A percentile compares a stretch with the other conserved stretches of the same genome.
Evolutionary conservation across 2,113 vertebrate genomes (phyloP).

Genomic region (Campylomormyrus tamandua): DNA sequence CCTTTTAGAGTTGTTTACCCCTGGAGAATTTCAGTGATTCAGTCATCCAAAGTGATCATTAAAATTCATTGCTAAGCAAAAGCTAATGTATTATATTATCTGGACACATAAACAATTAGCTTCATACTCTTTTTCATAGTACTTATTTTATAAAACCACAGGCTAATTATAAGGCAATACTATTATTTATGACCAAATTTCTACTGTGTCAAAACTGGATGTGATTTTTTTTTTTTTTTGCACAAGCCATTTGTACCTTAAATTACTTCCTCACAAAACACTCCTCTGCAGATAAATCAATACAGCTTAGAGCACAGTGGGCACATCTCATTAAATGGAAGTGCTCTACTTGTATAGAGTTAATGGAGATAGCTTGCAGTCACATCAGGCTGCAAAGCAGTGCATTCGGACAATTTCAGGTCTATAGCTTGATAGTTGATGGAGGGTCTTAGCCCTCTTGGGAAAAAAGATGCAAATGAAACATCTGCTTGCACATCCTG

Average conservation of each 20-base stretch:
- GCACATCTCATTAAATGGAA: background rate
- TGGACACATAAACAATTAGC: background rate
- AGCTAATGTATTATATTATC: background rate
- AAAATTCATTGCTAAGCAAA: constrained; percentile 1
- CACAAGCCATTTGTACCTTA: background rate
- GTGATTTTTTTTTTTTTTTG: constrained; percentile 1
- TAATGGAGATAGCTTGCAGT: constrained; percentile 1
- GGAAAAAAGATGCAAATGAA: background rate
- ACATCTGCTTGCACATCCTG: background rate
- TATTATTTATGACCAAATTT: background rate
- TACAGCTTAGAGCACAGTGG: background rate
- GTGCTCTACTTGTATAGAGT: background rate
- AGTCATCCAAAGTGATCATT: background rate
- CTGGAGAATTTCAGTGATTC: background rate
- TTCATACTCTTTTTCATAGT: background rate
- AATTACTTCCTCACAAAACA: background rate
- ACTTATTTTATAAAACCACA: background rate
- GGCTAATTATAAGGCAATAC: background rate
- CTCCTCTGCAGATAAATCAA: background rate
- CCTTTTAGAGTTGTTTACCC: background rate
- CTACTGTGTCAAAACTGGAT: background rate
- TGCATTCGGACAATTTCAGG: background rate
- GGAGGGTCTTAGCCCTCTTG: background rate
- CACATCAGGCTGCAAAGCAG: background rate
- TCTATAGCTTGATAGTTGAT: background rate